Evolutionary conservation across 1,140 invertebrate genomes (phyloP), one percentile per base, ranked within the genome.

Genomic region (Halotydeus destructor): DNA sequence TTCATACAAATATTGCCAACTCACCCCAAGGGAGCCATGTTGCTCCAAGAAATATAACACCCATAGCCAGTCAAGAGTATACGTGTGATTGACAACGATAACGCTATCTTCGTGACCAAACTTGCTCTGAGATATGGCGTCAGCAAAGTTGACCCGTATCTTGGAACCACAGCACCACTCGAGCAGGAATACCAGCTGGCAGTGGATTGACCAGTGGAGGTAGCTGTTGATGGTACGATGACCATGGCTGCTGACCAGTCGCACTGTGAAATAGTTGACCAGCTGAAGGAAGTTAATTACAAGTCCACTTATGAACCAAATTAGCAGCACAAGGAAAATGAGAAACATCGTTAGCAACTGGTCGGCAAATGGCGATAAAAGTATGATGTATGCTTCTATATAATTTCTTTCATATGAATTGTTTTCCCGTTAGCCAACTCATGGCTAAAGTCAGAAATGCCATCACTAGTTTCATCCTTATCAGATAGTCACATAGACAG

Each of bases 11-110:
- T 21, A 16, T 12, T 32, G 23, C 6, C 25, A 3, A 21, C 6
- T n/a, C 35, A 35, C 35, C 12, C 35, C 11, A 21, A 11, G 6
- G 6, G 5, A 5, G 16, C 18, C 21, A 14, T 1, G 37, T 18
- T 43, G n/a, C 8, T 18, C 81, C 55, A 73, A 76, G 46, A 82
- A 70, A 35, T 64, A 71, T 71, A 66, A 81, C 78, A 38, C 81
- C 82, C 45, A 71, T 0, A 91, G 60, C 83, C 88, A 96, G 58
- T 96, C 89, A 41, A 89, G 74, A 65, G 94, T 88, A 62, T 85
- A 94, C 38, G 72, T 74, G 56, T 96, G 88, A 60, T 96, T 94
- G 79, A 94, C 86, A 23, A 94, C 64, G 24, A 85, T 68, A 52
- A 84, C 72, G 12, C 72, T 76, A 64, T 93, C 83, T 56, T 93